Evolutionary conservation across 2,113 vertebrate genomes (phyloP).

Genomic region (Microcebus griseorufus): DNA sequence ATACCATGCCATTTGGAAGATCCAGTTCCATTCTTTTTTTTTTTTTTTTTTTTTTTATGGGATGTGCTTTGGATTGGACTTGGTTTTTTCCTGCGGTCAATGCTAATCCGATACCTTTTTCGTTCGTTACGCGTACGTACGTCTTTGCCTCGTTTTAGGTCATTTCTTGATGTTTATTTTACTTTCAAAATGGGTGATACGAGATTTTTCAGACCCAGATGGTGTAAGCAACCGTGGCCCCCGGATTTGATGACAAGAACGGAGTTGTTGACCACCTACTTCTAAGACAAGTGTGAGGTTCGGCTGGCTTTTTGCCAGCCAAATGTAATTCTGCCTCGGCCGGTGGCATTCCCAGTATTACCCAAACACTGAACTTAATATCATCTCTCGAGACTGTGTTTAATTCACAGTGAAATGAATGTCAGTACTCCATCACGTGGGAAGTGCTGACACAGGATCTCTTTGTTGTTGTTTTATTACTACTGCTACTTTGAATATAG

Average conservation of each 20-base stretch:
- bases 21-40: background rate
- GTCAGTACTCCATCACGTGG: conserved; percentile 19
- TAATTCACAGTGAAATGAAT: conserved; percentile 59
- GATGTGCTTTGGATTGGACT: background rate
- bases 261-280: conserved; percentile 66
- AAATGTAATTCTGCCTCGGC: conserved; percentile 53
- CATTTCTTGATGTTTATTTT: conserved; percentile 28
- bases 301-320: conserved; percentile 61
- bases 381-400: conserved; percentile 62
- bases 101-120: conserved; percentile 10
- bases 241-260: conserved; percentile 43
- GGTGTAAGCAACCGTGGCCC: conserved; percentile 8
- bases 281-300: conserved; percentile 65
- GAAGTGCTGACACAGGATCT: conserved; percentile 28
- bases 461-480: conserved; percentile 51
- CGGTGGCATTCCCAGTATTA: conserved; percentile 55
- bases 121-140: background rate
- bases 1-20: background rate
- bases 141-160: conserved; percentile 36
- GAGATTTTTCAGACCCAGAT: background rate
- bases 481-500: background rate
- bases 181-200: conserved; percentile 37
- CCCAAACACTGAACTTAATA: conserved; percentile 53
- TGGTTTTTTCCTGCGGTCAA: background rate
- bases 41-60: background rate